These are phyloP conservation scores for Atethmia centrago DNA, from an alignment of 2,888 invertebrate genomes.

Conservation along the genomic window DNA sequence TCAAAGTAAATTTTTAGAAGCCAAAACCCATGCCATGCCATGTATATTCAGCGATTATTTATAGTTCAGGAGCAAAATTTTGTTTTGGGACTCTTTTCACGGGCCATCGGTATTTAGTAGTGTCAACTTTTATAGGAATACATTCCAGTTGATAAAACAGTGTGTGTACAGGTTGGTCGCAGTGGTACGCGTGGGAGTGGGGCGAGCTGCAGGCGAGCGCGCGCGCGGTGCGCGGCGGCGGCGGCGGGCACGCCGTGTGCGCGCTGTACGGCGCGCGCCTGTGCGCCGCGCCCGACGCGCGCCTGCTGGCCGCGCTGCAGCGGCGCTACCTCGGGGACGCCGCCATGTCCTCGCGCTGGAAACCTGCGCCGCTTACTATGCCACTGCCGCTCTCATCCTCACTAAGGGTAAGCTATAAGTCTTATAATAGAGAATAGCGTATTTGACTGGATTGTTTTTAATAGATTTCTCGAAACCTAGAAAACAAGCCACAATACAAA, in stretches of 20 bases:
- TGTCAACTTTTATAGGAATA: not conserved
- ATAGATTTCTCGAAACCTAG: not conserved
- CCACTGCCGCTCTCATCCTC: conserved; percentile 69
- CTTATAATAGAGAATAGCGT: too few species aligned
- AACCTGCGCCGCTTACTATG: conserved; percentile 62
- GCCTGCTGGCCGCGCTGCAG: conserved; percentile 81
- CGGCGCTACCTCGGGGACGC: conserved; percentile 75
- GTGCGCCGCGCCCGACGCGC: conserved; percentile 73
- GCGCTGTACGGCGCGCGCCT: conserved; percentile 83
- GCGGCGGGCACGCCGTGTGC: conserved; percentile 63
- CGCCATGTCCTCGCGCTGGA: conserved; percentile 70
- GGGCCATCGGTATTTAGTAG: not conserved
- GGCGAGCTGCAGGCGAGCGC: conserved; percentile 79
- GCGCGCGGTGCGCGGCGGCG: conserved; percentile 67
- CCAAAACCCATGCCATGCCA: too few species aligned
- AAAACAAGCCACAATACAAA: not conserved
- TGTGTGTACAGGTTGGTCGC: conserved; percentile 81
- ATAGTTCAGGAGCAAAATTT: too few species aligned
- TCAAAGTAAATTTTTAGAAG: too few species aligned
- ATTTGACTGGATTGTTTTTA: not conserved
- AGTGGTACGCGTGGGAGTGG: conserved; percentile 88
- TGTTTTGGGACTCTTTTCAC: too few species aligned
- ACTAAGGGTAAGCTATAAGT: not conserved
- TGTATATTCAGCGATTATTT: too few species aligned
- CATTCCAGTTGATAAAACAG: not conserved